Conservation (phyloP, 2,888 invertebrate genomes). For the Philonicus albiceps region DNA sequence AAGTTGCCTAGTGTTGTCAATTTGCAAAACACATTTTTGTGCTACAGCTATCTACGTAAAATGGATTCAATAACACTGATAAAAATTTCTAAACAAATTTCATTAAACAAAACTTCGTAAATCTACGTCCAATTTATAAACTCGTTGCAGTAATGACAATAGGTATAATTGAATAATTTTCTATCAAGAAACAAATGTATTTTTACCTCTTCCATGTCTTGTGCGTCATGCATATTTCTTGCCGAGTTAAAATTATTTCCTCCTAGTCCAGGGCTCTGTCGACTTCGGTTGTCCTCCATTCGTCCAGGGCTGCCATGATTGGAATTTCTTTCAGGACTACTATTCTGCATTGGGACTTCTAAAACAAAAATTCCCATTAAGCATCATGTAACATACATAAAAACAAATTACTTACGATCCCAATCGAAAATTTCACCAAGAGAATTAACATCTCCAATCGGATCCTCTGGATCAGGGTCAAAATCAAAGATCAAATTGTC, state of each 20-base stretch:
- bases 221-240: slow-evolving; percentile 55
- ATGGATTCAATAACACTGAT: no score
- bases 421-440: slow-evolving; percentile 80
- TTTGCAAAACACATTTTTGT: no score
- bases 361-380: not conserved
- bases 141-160: no score
- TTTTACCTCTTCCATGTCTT: slow-evolving; percentile 61
- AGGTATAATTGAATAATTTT: no score
- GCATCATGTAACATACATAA: not conserved
- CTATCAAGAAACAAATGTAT: not conserved
- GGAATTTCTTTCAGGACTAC: slow-evolving; percentile 67
- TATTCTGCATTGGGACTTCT: slow-evolving; percentile 63
- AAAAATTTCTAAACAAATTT: no score
- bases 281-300: slow-evolving; percentile 62
- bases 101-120: no score
- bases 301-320: slow-evolving; percentile 67
- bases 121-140: no score
- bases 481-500: slow-evolving; percentile 72
- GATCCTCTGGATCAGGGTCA: slow-evolving; percentile 66
- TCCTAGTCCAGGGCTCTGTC: slow-evolving; percentile 65
- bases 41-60: no score
- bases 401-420: slow-evolving; percentile 59
- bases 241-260: slow-evolving; percentile 63
- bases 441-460: slow-evolving; percentile 67
- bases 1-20: no score